Conservation (phyloP, 2,888 invertebrate species). For the Blastobasis lacticolella region DNA sequence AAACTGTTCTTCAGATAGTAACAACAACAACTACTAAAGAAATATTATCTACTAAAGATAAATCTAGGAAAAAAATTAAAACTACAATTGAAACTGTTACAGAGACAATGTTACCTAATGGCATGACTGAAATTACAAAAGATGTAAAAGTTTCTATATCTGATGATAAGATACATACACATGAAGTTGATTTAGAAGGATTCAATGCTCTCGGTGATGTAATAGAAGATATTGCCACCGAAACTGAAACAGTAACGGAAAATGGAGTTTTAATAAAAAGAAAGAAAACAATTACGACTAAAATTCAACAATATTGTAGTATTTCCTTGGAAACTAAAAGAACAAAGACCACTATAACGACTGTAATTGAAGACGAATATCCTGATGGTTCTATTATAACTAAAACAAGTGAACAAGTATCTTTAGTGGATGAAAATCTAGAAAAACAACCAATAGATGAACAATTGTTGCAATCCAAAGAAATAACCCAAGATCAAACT, state of each 20-base stretch:
- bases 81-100: slow-evolving; percentile 55
- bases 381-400: slow-evolving; percentile 43
- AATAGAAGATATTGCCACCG: slow-evolving; percentile 7
- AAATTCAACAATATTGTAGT: slow-evolving; percentile 48
- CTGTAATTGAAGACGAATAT: slow-evolving; percentile 49
- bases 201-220: slow-evolving; percentile 4
- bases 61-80: slow-evolving; percentile 49
- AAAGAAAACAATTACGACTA: slow-evolving; percentile 48
- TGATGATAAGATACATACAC: slow-evolving; percentile 33
- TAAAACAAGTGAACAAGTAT: slow-evolving; percentile 24
- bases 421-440: slow-evolving; percentile 11
- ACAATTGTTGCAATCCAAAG: slow-evolving; percentile 20
- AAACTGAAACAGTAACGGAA: slow-evolving; percentile 9
- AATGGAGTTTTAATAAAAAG: slow-evolving; percentile 22
- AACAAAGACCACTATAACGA: slow-evolving; percentile 48
- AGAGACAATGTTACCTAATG: slow-evolving; percentile 48
- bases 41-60: slow-evolving; percentile 40
- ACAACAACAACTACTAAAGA: slow-evolving; percentile 55
- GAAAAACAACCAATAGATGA: slow-evolving; percentile 13
- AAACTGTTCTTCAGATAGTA: slow-evolving; percentile 46
- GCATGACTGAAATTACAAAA: slow-evolving; percentile 55
- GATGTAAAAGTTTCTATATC: slow-evolving; percentile 55
- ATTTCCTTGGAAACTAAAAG: slow-evolving; percentile 33
- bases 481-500: slow-evolving; percentile 15
- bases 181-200: slow-evolving; percentile 17